These are phyloP conservation scores for Scaptomyza montana DNA, from an alignment of 1,140 invertebrate species.

Conservation along the genomic window DNA sequence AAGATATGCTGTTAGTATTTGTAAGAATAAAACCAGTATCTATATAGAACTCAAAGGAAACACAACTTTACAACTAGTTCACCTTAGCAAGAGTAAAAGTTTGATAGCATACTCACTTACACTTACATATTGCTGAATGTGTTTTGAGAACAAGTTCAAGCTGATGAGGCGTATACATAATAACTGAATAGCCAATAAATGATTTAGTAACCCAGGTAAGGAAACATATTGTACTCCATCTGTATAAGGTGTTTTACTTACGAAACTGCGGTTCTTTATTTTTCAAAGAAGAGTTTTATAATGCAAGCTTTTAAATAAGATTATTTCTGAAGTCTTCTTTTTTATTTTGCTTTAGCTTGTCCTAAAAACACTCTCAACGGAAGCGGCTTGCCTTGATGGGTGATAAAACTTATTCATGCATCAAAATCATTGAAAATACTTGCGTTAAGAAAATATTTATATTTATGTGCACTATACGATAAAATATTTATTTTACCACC, in stretches of 20 bases:
- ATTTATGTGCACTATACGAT: background rate
- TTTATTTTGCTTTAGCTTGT: background rate
- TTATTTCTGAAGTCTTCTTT: background rate
- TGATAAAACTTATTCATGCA: constrained; percentile 81
- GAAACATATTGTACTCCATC: too few species aligned
- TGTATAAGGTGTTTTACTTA: background rate
- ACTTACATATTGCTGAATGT: background rate
- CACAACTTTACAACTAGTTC: constrained; percentile 78
- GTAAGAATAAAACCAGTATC: too few species aligned
- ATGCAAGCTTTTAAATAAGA: background rate
- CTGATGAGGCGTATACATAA: background rate
- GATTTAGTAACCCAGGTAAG: too few species aligned
- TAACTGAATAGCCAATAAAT: background rate
- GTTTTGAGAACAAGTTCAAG: constrained; percentile 43
- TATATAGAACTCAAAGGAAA: too few species aligned
- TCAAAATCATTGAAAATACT: constrained; percentile 44
- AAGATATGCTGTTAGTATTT: too few species aligned
- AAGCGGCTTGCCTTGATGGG: constrained; percentile 74
- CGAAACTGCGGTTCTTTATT: too few species aligned
- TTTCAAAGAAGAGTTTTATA: too few species aligned
- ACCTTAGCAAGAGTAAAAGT: constrained; percentile 78
- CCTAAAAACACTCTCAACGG: background rate
- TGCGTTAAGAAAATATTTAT: background rate
- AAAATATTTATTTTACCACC: background rate
- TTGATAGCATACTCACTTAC: constrained; percentile 47